Conservation (phyloP, 2,888 invertebrate species). For the Caradrina kadenii region DNA sequence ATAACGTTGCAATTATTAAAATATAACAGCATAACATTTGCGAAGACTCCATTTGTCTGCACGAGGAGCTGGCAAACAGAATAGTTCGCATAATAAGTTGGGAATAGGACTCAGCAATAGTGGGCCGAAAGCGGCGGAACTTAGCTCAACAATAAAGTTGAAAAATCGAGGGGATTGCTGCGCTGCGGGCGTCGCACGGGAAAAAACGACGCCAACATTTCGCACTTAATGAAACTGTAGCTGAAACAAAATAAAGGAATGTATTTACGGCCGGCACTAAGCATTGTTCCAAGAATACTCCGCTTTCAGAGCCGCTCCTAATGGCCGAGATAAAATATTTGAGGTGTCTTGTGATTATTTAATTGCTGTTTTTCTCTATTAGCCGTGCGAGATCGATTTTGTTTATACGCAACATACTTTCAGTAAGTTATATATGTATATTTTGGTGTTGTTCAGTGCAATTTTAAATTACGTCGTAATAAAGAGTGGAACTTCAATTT, state of each 20-base stretch:
- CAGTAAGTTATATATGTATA: background rate
- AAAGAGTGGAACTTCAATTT: slow-evolving; percentile 8
- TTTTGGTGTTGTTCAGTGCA: background rate
- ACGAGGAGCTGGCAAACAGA: slow-evolving; percentile 64
- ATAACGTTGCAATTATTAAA: slow-evolving; percentile 55
- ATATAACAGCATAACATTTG: slow-evolving; percentile 56
- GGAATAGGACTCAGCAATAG: slow-evolving; percentile 70
- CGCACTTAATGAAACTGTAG: slow-evolving; percentile 90
- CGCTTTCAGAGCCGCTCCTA: slow-evolving; percentile 76
- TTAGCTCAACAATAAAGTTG: slow-evolving; percentile 86
- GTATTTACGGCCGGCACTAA: slow-evolving; percentile 82
- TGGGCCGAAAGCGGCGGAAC: slow-evolving; percentile 74
- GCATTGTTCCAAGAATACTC: slow-evolving; percentile 82
- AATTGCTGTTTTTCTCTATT: slow-evolving; percentile 65
- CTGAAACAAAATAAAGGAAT: slow-evolving; percentile 87
- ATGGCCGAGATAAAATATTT: slow-evolving; percentile 79
- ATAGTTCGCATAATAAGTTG: slow-evolving; percentile 78
- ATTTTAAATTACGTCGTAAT: background rate
- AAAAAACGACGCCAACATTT: slow-evolving; percentile 86
- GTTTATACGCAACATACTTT: slow-evolving; percentile 1
- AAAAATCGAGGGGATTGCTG: slow-evolving; percentile 86
- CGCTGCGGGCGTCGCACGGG: slow-evolving; percentile 80
- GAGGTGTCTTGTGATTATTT: slow-evolving; percentile 69
- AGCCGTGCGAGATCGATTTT: slow-evolving; percentile 15
- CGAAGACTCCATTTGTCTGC: slow-evolving; percentile 54